Base-by-base conservation (phyloP, 2,888 invertebrate species). In the Agriotes lineatus region DNA sequence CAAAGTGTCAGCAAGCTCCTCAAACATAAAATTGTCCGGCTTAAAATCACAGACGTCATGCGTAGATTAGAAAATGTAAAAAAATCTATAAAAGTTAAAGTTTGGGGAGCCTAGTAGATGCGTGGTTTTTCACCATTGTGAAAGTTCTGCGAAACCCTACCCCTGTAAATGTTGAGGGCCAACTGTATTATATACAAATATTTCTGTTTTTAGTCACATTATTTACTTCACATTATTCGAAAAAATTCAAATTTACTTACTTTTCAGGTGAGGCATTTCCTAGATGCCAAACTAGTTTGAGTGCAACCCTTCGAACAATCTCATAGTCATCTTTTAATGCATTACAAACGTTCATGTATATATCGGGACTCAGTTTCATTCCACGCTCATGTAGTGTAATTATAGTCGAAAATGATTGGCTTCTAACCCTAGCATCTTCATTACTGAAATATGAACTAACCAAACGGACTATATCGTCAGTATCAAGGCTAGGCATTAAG, bases 291-390 rank as follows among this genome's bases (percentile, higher is more conserved):
- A 98, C 90, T 20, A 98, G 85, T 79, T 93, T 92, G 4, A 97
- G 85, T 0, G 96, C 96, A 45, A 93, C 93, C 78, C 93, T 90
- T 59, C 97, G 87, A 0, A 97, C 97, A 79, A 95, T 94, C 85
- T 97, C 97, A 83, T 96, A 96, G 83, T 97, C 97, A 84, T 98
- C 98, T 19, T 91, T 90, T 50, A 97, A 87, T 1, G 95, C 94
- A 18, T 89, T 86, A 79, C 93, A 93, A 14, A 91, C 90, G 79
- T 90, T 88, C 16, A 87, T 84, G 75, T 93, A 93, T 20, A 93
- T 90, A 58, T 85, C 86, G 0, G 91, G 90, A 60, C 92, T 91
- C n/a, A 97, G 84, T 60, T 89, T 88, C 70, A 95, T 90, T 0
- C 95, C 95, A 70, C 96, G 88, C 73, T 93, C 91, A 78, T 96